These are phyloP conservation scores for Clinocottus analis DNA, from an alignment of 2,113 vertebrate genomes.

Conservation along the genomic window DNA sequence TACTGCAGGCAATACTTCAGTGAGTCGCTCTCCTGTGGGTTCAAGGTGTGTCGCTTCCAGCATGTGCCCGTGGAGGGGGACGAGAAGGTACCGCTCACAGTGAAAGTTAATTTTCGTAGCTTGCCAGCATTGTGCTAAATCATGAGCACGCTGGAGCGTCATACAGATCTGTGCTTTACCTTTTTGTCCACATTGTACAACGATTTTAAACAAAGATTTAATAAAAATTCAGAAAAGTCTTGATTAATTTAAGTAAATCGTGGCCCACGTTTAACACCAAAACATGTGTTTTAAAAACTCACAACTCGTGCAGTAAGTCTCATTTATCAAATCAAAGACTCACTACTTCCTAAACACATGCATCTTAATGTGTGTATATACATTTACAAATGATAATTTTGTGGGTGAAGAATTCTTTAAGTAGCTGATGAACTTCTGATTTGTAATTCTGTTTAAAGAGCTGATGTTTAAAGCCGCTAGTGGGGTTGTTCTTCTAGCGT, in stretches of 20 bases:
- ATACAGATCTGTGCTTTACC: background rate
- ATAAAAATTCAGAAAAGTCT: no score
- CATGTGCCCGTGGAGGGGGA: conserved; percentile 86
- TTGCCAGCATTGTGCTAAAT: background rate
- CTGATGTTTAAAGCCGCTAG: background rate
- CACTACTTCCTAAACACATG: background rate
- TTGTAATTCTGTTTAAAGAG: no score
- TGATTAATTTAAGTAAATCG: no score
- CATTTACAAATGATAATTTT: background rate
- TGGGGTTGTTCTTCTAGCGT: background rate
- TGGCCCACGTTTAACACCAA: no score
- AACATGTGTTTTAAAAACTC: no score
- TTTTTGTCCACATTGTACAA: no score
- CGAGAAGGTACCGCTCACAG: conserved; percentile 87
- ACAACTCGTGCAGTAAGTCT: background rate
- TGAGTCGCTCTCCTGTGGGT: conserved; percentile 83
- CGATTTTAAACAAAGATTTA: no score
- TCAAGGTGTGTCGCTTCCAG: conserved; percentile 83
- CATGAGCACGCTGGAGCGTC: background rate
- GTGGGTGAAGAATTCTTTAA: background rate
- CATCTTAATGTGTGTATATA: background rate
- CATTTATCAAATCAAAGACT: background rate
- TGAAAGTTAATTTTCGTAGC: background rate
- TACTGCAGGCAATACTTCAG: conserved; percentile 92
- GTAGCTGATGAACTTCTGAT: background rate